phyloP scores from a whole-genome alignment of 1,140 invertebrate genomes.

The Ips nitidus region DNA sequence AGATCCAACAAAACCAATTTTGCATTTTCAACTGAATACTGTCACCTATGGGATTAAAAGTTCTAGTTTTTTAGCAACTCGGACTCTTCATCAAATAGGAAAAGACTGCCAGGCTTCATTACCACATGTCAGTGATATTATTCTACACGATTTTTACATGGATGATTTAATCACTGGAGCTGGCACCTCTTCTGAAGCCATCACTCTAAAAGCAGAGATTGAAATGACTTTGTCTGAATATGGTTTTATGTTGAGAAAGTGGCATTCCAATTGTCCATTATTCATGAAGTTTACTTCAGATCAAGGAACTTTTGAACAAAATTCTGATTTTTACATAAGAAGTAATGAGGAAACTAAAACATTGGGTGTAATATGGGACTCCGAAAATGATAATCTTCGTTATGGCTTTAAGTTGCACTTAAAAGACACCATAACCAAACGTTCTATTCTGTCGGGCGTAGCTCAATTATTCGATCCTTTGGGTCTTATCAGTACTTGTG shows the following conservation, averaged over 20 bases:
- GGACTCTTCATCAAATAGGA: constrained; percentile 33
- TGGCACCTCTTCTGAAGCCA: not conserved
- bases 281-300: not conserved
- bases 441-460: not conserved
- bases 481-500: not conserved
- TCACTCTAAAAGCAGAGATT: not conserved
- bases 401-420: not conserved
- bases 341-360: not conserved
- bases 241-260: constrained; percentile 12
- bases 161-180: constrained; percentile 40
- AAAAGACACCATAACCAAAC: not conserved
- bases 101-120: constrained; percentile 16
- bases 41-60: constrained; percentile 48
- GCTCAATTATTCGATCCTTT: constrained; percentile 6
- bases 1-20: constrained; percentile 31
- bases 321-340: not conserved
- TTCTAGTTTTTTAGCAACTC: constrained; percentile 44
- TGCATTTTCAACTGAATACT: constrained; percentile 44
- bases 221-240: not conserved
- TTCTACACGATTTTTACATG: constrained; percentile 45
- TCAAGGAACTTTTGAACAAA: not conserved
- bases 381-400: not conserved
- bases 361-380: not conserved
- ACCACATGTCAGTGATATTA: constrained; percentile 11
- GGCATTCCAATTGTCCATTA: not conserved